Conservation (phyloP, 2,797 vertebrate genomes). For the Bradypodion ventrale region DNA sequence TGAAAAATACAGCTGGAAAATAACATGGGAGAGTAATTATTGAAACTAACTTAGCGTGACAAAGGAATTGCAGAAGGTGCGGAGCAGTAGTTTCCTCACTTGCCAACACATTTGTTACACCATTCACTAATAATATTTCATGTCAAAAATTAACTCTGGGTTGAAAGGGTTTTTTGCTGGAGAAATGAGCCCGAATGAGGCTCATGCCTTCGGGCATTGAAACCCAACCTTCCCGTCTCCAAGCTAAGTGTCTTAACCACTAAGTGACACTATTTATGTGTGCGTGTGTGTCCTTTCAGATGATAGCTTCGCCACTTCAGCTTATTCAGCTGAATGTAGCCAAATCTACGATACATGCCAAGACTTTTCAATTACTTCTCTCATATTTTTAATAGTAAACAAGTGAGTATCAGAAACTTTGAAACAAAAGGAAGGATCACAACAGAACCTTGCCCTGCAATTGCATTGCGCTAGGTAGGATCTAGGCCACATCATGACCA, state of each 20-base stretch:
- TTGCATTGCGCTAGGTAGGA: not conserved
- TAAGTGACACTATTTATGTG: too few relatives aligned
- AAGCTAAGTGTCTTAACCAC: too few relatives aligned
- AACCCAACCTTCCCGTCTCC: too few relatives aligned
- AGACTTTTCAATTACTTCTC: not conserved
- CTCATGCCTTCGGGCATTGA: too few relatives aligned
- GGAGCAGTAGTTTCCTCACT: not conserved
- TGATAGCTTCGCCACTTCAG: too few relatives aligned
- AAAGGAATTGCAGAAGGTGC: not conserved
- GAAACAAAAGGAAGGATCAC: not conserved
- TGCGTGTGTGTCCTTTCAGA: too few relatives aligned
- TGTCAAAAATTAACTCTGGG: too few relatives aligned
- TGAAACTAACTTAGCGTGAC: not conserved
- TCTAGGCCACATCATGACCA: too few relatives aligned
- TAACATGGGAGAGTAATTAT: not conserved
- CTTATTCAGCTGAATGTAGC: not conserved
- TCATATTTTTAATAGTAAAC: not conserved
- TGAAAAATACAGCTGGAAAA: not conserved
- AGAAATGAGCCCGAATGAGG: too few relatives aligned
- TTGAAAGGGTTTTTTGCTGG: too few relatives aligned
- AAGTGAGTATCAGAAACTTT: not conserved
- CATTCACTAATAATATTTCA: too few relatives aligned
- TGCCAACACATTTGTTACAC: not conserved
- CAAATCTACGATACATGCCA: not conserved
- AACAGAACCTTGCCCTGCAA: not conserved